Conservation (phyloP, 2,888 invertebrate genomes). For the Melieria crassipennis region DNA sequence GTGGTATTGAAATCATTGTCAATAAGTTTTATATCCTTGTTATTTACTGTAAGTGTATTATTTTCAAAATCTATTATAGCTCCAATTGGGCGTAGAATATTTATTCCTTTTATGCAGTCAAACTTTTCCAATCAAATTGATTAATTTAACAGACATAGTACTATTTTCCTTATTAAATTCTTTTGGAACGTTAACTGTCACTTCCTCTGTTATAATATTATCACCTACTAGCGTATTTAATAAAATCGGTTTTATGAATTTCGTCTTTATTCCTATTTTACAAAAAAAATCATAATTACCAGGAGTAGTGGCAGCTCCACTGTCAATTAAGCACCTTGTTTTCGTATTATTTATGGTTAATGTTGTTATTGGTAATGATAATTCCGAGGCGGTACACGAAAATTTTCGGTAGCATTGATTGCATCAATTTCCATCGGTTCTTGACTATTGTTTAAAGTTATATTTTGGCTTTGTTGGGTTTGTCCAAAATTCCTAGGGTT, state of each 20-base stretch:
- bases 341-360: constrained; percentile 9
- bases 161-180: constrained; percentile 21
- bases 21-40: no score
- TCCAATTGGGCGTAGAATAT: constrained; percentile 1
- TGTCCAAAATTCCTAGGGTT: background rate
- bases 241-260: constrained; percentile 10
- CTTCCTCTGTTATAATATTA: constrained; percentile 23
- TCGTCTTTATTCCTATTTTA: background rate
- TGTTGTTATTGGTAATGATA: background rate
- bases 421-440: background rate
- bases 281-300: constrained; percentile 13
- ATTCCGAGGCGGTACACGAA: no score
- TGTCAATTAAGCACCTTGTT: constrained; percentile 20
- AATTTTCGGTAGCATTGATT: no score
- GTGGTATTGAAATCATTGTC: no score
- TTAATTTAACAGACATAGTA: constrained; percentile 21
- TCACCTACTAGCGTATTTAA: constrained; percentile 10
- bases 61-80: background rate
- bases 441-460: background rate
- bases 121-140: constrained; percentile 19
- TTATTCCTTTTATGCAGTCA: constrained; percentile 19
- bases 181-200: constrained; percentile 5
- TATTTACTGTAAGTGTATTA: no score
- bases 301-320: constrained; percentile 16
- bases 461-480: background rate